Conservation (phyloP, 2,113 vertebrate genomes). For the Nesoenas mayeri region DNA sequence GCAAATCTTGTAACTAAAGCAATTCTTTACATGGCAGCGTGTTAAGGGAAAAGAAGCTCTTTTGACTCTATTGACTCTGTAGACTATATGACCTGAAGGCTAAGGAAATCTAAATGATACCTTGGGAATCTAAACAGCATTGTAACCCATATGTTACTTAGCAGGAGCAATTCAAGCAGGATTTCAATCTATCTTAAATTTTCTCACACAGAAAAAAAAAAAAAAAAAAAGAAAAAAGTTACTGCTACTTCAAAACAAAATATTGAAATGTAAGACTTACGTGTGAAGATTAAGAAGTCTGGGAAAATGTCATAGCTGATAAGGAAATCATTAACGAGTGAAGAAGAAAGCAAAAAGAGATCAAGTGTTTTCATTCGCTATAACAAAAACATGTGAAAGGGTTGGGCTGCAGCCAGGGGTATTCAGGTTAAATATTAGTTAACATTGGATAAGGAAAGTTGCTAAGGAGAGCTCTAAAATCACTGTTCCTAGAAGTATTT, state of each 20-base stretch:
- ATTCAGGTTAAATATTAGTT: conserved; percentile 4
- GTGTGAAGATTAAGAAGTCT: neutral
- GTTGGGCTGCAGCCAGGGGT: neutral
- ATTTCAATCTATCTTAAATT: neutral
- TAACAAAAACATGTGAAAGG: neutral
- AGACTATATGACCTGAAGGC: neutral
- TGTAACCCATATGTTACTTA: neutral
- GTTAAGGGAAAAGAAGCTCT: neutral
- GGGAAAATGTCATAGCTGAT: neutral
- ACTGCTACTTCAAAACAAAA: neutral
- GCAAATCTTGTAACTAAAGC: neutral
- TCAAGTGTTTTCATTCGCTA: neutral
- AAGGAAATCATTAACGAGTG: neutral
- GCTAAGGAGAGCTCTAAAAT: neutral
- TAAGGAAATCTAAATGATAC: neutral
- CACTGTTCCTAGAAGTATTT: neutral
- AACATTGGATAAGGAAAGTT: neutral
- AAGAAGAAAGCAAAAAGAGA: neutral
- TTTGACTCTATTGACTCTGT: neutral
- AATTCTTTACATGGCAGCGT: neutral
- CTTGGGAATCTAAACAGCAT: neutral
- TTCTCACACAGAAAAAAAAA: too few relatives aligned
- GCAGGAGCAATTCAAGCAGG: neutral
- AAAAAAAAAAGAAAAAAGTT: neutral
- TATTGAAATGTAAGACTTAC: neutral